phyloP scores from a whole-genome alignment of 2,797 vertebrate species.

The Epinephelus malabaricus region DNA sequence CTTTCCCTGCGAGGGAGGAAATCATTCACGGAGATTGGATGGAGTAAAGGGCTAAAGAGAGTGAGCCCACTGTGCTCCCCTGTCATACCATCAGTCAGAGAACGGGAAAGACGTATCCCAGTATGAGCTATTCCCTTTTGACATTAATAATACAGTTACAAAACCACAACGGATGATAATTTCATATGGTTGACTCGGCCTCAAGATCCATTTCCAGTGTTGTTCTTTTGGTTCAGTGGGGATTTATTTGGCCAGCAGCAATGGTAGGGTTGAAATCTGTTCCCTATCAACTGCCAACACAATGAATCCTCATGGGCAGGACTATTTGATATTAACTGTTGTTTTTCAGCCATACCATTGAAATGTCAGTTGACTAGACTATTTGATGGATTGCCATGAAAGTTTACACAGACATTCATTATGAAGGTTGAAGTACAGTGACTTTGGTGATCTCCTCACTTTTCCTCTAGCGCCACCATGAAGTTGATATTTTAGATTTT shows the following conservation, averaged over 20 bases:
- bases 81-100: slow-evolving; percentile 54
- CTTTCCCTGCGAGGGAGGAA: slow-evolving; percentile 63
- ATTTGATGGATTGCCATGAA: neutral
- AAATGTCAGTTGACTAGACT: neutral
- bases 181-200: slow-evolving; percentile 33
- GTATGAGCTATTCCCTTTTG: slow-evolving; percentile 48
- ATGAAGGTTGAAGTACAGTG: neutral
- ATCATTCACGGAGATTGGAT: slow-evolving; percentile 64
- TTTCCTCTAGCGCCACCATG: no score
- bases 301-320: slow-evolving; percentile 8
- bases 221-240: slow-evolving; percentile 21
- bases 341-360: neutral
- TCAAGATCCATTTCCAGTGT: slow-evolving; percentile 50
- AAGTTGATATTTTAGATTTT: no score
- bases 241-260: slow-evolving; percentile 18
- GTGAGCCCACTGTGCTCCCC: slow-evolving; percentile 48
- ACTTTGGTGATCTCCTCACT: no score
- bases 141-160: slow-evolving; percentile 66
- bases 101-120: slow-evolving; percentile 30
- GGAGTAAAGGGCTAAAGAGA: slow-evolving; percentile 42
- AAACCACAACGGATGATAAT: slow-evolving; percentile 48
- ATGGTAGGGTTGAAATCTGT: slow-evolving; percentile 13
- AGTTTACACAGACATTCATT: neutral
- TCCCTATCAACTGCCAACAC: slow-evolving; percentile 23
- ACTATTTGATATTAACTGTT: slow-evolving; percentile 5